These are phyloP conservation scores for Tholera decimalis DNA, from an alignment of 2,888 invertebrate species.

Conservation along the genomic window DNA sequence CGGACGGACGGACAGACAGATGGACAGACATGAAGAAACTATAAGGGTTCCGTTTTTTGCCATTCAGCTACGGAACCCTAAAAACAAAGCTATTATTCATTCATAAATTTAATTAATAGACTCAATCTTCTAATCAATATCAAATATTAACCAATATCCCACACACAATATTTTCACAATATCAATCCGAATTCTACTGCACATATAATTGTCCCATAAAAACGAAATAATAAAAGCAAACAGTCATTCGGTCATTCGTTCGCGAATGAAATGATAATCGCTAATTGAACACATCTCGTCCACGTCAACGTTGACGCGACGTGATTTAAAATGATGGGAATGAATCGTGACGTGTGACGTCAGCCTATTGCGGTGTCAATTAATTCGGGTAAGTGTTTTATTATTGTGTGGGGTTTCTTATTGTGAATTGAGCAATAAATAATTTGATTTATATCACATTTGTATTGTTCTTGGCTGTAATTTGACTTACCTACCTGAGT, in stretches of 20 bases:
- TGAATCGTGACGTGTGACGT: constrained; percentile 36
- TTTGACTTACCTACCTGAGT: no score
- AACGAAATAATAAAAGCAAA: constrained; percentile 47
- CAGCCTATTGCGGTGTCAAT: constrained; percentile 36
- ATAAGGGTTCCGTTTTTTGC: no score
- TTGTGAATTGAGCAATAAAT: background rate
- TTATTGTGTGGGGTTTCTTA: constrained; percentile 7
- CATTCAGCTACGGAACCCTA: no score
- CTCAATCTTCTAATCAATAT: background rate
- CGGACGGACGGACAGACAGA: no score
- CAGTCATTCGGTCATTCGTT: constrained; percentile 30
- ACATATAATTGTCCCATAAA: constrained; percentile 35
- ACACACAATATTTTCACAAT: constrained; percentile 11
- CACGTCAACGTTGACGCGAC: constrained; percentile 50
- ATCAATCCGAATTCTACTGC: constrained; percentile 29
- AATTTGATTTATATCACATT: background rate
- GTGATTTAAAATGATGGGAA: constrained; percentile 59
- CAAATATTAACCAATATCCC: constrained; percentile 3
- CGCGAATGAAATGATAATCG: constrained; percentile 56
- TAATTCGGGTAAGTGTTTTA: constrained; percentile 45
- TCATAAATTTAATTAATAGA: no score
- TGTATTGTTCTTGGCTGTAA: background rate
- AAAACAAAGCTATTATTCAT: no score
- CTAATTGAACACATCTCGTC: constrained; percentile 65
- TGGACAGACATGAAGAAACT: no score